These are phyloP conservation scores for Hiodon alosoides DNA, from an alignment of 2,113 vertebrate species.

Conservation along the genomic window DNA sequence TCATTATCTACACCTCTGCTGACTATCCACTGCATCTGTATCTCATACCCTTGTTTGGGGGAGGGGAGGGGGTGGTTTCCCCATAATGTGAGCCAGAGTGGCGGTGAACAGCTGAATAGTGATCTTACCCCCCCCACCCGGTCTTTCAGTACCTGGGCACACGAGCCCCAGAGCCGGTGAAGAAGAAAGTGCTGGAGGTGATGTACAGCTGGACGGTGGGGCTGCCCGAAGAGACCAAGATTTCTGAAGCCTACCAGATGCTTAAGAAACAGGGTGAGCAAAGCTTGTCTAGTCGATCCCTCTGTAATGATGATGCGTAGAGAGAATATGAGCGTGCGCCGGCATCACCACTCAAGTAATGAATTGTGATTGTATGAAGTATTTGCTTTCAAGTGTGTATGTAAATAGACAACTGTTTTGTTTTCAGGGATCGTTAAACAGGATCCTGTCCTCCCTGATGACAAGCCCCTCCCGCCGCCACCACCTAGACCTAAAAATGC, in stretches of 20 bases:
- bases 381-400: neutral
- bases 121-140: no score
- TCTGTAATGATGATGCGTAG: neutral
- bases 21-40: neutral
- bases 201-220: slow-evolving; percentile 87
- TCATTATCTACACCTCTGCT: neutral
- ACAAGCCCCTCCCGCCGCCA: slow-evolving; percentile 66
- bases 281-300: neutral
- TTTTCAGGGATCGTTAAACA: slow-evolving; percentile 86
- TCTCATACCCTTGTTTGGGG: neutral
- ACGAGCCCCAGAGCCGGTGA: slow-evolving; percentile 84
- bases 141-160: slow-evolving; percentile 81
- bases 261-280: slow-evolving; percentile 93
- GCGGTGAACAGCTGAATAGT: neutral
- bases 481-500: slow-evolving; percentile 78
- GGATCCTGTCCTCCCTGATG: slow-evolving; percentile 81
- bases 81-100: neutral
- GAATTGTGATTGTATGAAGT: no score
- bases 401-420: slow-evolving; percentile 21
- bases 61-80: neutral
- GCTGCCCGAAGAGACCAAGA: slow-evolving; percentile 85
- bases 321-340: neutral
- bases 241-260: slow-evolving; percentile 93
- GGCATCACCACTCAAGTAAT: no score
- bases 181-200: slow-evolving; percentile 87